A percentile compares a stretch with the other conserved stretches of the same genome.
Evolutionary conservation across 2,113 vertebrate genomes (phyloP).

Genomic region (Thalassoma bifasciatum): DNA sequence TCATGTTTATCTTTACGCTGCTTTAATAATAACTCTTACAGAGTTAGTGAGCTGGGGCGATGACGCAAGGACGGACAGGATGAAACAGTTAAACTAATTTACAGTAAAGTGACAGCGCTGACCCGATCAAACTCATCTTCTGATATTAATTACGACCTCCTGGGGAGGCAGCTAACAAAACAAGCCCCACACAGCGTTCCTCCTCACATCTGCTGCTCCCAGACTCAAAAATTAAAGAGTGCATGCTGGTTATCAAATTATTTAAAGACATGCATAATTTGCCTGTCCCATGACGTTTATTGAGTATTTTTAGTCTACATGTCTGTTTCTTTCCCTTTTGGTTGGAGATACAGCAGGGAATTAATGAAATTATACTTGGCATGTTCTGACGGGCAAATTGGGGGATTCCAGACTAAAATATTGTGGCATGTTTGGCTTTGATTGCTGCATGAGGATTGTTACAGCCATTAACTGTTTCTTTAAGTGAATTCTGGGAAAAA

Average conservation of each 20-base stretch:
- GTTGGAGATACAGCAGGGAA: too few relatives aligned
- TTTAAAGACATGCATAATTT: too few relatives aligned
- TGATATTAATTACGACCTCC: constrained; percentile 30
- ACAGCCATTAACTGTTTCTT: too few relatives aligned
- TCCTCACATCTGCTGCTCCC: neutral
- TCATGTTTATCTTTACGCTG: neutral
- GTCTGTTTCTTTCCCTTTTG: too few relatives aligned
- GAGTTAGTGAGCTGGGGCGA: neutral
- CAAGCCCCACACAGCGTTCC: neutral
- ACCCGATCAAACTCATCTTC: constrained; percentile 37
- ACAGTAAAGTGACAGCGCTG: neutral
- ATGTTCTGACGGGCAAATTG: neutral
- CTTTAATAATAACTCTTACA: neutral
- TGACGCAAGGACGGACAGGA: neutral
- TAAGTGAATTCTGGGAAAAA: too few relatives aligned
- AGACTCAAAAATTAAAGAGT: neutral
- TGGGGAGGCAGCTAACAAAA: constrained; percentile 48
- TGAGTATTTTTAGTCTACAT: too few relatives aligned
- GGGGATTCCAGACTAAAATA: too few relatives aligned
- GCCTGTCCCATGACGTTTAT: too few relatives aligned
- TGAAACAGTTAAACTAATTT: constrained; percentile 2
- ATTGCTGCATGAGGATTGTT: too few relatives aligned
- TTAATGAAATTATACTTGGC: neutral
- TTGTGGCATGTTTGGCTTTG: too few relatives aligned
- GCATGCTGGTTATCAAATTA: neutral